A percentile compares a stretch with the other conserved stretches of the same genome.
These are phyloP conservation scores for Ornithoptera alexandrae DNA, from an alignment of 2,888 invertebrate genomes.

Conservation along the genomic window DNA sequence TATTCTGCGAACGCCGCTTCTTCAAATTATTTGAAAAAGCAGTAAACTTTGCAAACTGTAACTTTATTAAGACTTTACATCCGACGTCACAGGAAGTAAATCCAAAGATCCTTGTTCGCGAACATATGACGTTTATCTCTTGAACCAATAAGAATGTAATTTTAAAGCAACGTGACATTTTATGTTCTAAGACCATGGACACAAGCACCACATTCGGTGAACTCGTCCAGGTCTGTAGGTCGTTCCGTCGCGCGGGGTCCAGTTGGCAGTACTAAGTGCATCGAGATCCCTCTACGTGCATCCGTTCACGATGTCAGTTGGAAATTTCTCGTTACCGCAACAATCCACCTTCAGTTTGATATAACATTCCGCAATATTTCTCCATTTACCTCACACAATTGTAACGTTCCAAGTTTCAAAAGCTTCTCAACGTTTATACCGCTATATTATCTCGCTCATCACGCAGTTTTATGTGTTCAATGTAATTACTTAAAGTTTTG, in stretches of 20 bases:
- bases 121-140: neutral
- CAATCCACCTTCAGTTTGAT: slow-evolving; percentile 67
- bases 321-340: slow-evolving; percentile 76
- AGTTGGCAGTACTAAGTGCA: slow-evolving; percentile 64
- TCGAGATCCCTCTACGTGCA: slow-evolving; percentile 72
- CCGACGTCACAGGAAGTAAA: neutral
- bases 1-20: slow-evolving; percentile 1
- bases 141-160: neutral
- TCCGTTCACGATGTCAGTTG: slow-evolving; percentile 71
- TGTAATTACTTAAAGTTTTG: too few species aligned
- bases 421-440: too few species aligned
- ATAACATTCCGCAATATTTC: slow-evolving; percentile 65
- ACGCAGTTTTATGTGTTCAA: too few species aligned
- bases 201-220: slow-evolving; percentile 8
- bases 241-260: slow-evolving; percentile 25
- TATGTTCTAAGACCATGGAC: neutral
- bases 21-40: neutral
- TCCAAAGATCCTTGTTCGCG: neutral
- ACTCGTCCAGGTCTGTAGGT: neutral
- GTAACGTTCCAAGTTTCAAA: too few species aligned
- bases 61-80: neutral
- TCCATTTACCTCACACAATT: slow-evolving; percentile 46
- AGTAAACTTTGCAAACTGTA: neutral
- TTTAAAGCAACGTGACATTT: neutral
- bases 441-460: too few species aligned